Evolutionary conservation across 2,113 vertebrate species (phyloP), one percentile per base, ranked within the genome.

Genomic region (Platysternon megacephalum): DNA sequence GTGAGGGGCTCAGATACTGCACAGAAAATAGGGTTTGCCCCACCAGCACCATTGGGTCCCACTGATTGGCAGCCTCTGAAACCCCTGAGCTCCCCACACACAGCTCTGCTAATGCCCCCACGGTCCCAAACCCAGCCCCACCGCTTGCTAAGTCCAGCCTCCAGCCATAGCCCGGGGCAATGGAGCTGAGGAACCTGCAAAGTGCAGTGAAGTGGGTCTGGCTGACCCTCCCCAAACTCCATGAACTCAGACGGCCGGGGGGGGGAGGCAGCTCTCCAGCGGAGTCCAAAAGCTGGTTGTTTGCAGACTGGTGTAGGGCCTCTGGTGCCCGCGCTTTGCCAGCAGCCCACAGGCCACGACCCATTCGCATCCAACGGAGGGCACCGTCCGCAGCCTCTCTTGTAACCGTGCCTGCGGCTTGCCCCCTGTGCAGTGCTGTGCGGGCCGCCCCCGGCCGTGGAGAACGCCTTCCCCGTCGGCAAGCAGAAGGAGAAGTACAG

Each of bases 401-500:
- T 8, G n/a, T 72, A 21, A 72, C 19, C 4, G 8, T 4, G 1
- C 1, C 5, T 32, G 8, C 24, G 14, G 4, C 2, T 2, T 29
- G 24, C 1, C 1, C 29, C 1, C 16, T 29, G 8, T n/a, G 3
- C 95, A 99, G 99, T 99, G 96, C 98, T 99, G 3, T 99, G 99
- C 1, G 99, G 98, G 8, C 96, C 99, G 7, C 99, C 99, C 9
- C 99, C 99, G 5, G 89, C 97, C 2, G 99, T 99, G 97, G 98
- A 98, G 2, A 99, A 99, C 0, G 99, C 99, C 55, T 98, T 98
- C 65, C 87, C 98, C 28, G 98, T 99, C 58, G 99, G 99, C 2
- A 98, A 98, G 80, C 99, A 97, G 97, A 99, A 98, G 79, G 98
- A 99, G 44, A 99, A 99, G 94, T 99, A 99, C 61, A 99, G 99